Evolutionary conservation across 2,797 vertebrate genomes (phyloP).

Genomic region (Chloroceryle amazona): DNA sequence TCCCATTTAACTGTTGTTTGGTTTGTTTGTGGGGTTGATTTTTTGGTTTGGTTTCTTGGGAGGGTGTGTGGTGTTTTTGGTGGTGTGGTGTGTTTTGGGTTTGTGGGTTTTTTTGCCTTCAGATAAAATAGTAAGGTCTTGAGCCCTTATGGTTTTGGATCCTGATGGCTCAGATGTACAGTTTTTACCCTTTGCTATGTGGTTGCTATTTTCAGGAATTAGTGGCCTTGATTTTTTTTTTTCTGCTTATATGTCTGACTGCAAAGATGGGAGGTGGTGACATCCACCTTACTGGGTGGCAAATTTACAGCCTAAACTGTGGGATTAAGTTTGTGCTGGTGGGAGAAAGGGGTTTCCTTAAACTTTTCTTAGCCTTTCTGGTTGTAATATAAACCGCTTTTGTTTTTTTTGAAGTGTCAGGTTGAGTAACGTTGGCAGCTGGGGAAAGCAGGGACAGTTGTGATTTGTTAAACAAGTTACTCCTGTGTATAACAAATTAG

Average conservation of each 20-base stretch:
- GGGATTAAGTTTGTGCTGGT: background rate
- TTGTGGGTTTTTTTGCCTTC: background rate
- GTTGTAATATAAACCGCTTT: background rate
- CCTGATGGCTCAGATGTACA: background rate
- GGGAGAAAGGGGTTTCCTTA: background rate
- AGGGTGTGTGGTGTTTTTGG: no score
- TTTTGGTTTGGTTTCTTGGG: background rate
- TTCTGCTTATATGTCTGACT: background rate
- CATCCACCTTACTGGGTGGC: background rate
- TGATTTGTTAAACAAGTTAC: background rate
- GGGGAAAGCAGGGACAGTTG: background rate
- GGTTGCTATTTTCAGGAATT: background rate
- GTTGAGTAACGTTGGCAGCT: background rate
- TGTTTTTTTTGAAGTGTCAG: background rate
- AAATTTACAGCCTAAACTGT: background rate
- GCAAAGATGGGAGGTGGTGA: background rate
- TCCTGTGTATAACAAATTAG: background rate
- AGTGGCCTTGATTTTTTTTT: background rate
- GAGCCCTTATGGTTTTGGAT: background rate
- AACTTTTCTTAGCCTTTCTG: background rate
- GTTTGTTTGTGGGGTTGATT: background rate
- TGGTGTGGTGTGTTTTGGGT: background rate
- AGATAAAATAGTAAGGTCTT: background rate
- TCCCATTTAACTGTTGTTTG: background rate
- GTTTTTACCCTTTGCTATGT: background rate